Conservation (phyloP, 2,113 vertebrate genomes). For the Seriola dumerili region DNA sequence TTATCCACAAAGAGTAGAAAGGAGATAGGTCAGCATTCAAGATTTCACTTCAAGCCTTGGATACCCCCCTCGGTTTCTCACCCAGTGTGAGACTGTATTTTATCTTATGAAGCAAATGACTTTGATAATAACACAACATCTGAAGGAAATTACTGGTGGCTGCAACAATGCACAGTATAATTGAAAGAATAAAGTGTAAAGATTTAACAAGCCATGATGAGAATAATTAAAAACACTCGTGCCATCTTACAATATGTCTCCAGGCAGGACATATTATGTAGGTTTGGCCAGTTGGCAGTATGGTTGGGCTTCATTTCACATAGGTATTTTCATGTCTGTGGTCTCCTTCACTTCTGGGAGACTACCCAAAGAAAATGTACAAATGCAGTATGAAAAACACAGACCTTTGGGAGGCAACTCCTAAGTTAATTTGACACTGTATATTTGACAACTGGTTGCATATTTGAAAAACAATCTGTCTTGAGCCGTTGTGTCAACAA, state of each 20-base stretch:
- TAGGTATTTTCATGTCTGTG: slow-evolving; percentile 68
- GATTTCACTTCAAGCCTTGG: slow-evolving; percentile 17
- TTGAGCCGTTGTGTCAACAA: slow-evolving; percentile 77
- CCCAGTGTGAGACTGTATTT: not conserved
- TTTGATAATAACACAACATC: not conserved
- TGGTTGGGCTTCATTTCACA: slow-evolving; percentile 37
- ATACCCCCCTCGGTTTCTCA: slow-evolving; percentile 7
- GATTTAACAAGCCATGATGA: slow-evolving; percentile 8
- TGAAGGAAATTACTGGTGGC: not conserved
- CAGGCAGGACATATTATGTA: not conserved
- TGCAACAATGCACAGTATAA: not conserved
- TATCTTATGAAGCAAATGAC: not conserved
- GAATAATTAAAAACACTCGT: slow-evolving; percentile 17
- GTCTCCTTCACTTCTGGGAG: slow-evolving; percentile 69
- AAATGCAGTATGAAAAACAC: slow-evolving; percentile 52
- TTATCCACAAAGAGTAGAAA: slow-evolving; percentile 39
- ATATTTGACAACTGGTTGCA: slow-evolving; percentile 68
- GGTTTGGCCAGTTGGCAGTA: not conserved
- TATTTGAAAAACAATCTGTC: slow-evolving; percentile 76
- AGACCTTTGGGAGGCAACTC: slow-evolving; percentile 58
- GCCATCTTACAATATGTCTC: slow-evolving; percentile 1
- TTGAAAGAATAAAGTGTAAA: slow-evolving; percentile 2
- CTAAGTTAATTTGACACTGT: slow-evolving; percentile 63
- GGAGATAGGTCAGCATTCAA: slow-evolving; percentile 31
- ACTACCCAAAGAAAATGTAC: slow-evolving; percentile 70